Evolutionary conservation across 2,888 invertebrate species (phyloP).

Genomic region (Nephrotoma appendiculata): DNA sequence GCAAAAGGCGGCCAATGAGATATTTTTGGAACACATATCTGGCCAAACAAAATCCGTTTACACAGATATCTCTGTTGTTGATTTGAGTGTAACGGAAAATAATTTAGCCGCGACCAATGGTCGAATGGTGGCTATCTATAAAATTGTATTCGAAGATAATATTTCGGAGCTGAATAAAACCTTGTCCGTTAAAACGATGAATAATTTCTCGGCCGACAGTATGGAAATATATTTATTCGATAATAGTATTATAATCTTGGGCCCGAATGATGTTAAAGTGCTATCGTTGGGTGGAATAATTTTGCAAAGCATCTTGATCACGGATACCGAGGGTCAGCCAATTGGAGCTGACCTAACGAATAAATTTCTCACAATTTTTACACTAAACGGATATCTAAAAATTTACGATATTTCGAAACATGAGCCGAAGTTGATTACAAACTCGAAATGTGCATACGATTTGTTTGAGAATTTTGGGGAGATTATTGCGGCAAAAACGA

Average conservation of each 20-base stretch:
- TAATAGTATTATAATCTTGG: constrained; percentile 28
- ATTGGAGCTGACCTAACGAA: constrained; percentile 74
- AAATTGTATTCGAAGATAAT: constrained; percentile 25
- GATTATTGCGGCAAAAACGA: constrained; percentile 72
- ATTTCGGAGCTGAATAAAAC: constrained; percentile 14
- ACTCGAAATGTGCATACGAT: constrained; percentile 67
- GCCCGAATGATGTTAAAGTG: constrained; percentile 24
- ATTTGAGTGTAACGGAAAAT: constrained; percentile 59
- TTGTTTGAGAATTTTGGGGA: constrained; percentile 78
- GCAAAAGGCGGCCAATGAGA: constrained; percentile 68
- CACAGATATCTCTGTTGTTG: constrained; percentile 61
- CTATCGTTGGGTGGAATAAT: constrained; percentile 31
- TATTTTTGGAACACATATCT: constrained; percentile 45
- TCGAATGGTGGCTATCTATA: constrained; percentile 27
- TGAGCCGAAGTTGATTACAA: constrained; percentile 68
- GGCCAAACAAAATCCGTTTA: constrained; percentile 37
- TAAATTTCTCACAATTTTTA: constrained; percentile 69
- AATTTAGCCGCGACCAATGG: constrained; percentile 72
- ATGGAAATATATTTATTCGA: constrained; percentile 24
- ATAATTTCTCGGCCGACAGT: constrained; percentile 29
- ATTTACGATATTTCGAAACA: constrained; percentile 82
- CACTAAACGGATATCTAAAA: constrained; percentile 77
- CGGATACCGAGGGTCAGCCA: constrained; percentile 55
- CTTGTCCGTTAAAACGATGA: constrained; percentile 26
- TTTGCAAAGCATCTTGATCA: constrained; percentile 26